Evolutionary conservation across 2,888 invertebrate genomes (phyloP).

Genomic region (Diarsia brunnea): DNA sequence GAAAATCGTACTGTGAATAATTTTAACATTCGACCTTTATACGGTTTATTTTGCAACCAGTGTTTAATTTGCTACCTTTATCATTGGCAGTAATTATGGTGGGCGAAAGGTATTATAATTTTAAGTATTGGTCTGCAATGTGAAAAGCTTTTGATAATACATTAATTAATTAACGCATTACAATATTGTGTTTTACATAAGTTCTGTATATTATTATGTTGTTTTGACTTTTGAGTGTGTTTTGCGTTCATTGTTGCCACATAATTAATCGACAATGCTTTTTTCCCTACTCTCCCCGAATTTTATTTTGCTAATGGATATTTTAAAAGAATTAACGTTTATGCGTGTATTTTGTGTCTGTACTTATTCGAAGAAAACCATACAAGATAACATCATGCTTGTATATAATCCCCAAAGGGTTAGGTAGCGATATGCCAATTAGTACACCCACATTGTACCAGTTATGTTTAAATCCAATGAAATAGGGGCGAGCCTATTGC

Average conservation of each 20-base stretch:
- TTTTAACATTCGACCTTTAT: constrained; percentile 16
- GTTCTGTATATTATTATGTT: background rate
- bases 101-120: constrained; percentile 13
- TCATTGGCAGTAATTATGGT: constrained; percentile 31
- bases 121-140: constrained; percentile 25
- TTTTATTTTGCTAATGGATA: background rate
- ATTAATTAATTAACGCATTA: constrained; percentile 2
- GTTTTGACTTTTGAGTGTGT: background rate
- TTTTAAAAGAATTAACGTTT: too few species aligned
- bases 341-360: background rate
- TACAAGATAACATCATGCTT: background rate
- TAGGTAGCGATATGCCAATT: too few species aligned
- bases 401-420: too few species aligned
- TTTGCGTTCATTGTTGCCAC: background rate
- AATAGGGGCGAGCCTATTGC: too few species aligned
- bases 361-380: background rate
- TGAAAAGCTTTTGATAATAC: constrained; percentile 20
- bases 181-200: background rate
- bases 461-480: too few species aligned
- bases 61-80: constrained; percentile 33
- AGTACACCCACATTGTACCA: too few species aligned
- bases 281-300: background rate
- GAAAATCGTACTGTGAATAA: constrained; percentile 24
- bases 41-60: constrained; percentile 29
- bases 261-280: background rate